Evolutionary conservation across 2,113 vertebrate species (phyloP), one percentile per base, ranked within the genome.

Genomic region (Microcebus tavaratra): DNA sequence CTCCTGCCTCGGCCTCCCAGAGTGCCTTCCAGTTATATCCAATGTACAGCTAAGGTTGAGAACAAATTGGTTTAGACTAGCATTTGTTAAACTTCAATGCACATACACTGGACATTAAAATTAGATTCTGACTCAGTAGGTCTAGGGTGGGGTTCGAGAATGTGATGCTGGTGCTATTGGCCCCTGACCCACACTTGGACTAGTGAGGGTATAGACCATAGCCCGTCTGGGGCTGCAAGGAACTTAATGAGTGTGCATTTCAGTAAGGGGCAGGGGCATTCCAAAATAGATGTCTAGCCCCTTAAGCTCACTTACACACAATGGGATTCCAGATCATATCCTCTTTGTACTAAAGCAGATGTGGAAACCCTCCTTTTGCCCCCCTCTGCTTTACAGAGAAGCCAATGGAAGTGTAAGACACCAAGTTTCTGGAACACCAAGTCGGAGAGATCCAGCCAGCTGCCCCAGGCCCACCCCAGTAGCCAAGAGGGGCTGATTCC

Each of bases 401-500:
- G 29, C 59, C 76, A 96, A 2, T 50, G 11, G 15, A 82, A 94
- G 78, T 57, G 55, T 87, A 96, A 67, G 96, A 95, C 82, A 94
- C 31, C 45, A 80, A 97, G 67, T 86, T 83, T 83, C 68, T 96
- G 36, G 45, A 83, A 96, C 79, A 59, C 90, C 90, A 86, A 82
- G 39, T 78, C 76, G 81, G 3, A 96, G 63, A 55, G 95, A 82
- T 42, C 63, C 61, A 96, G 88, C 59, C 68, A 88, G 70, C 1
- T 31, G 82, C 95, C 80, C 85, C 11, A 29, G n/a, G 25, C 59
- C 78, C 80, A 80, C 81, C 76, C 95, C 89, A 65, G 59, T 61
- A 91, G 95, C 67, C 84, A 53, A 55, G 63, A 65, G 61, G 42
- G 80, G 67, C 76, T 45, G 81, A 45, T 29, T 96, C 95, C 81